A percentile compares a stretch with the other conserved stretches of the same genome.
Evolutionary conservation across 2,113 vertebrate genomes (phyloP).

Genomic region (Solenodon paradoxus): DNA sequence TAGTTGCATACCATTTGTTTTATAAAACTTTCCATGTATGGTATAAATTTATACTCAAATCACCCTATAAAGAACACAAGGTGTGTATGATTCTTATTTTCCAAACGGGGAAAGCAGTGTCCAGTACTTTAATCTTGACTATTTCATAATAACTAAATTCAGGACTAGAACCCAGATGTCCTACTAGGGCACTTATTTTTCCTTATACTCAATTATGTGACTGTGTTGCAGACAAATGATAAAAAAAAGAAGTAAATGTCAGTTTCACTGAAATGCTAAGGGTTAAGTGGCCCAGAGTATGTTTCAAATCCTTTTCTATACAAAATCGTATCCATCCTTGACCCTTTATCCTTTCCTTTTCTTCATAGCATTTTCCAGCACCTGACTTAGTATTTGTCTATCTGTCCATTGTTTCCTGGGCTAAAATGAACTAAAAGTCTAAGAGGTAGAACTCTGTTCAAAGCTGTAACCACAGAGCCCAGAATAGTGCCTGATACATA

Average conservation of each 20-base stretch:
- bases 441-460: background rate
- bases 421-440: background rate
- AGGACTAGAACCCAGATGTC: background rate
- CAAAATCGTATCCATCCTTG: background rate
- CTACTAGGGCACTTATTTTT: background rate
- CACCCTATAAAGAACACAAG: background rate
- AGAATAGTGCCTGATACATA: background rate
- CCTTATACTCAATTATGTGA: background rate
- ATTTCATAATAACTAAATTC: background rate
- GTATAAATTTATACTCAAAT: background rate
- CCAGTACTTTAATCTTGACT: background rate
- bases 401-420: background rate
- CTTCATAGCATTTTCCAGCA: background rate
- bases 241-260: background rate
- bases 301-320: background rate
- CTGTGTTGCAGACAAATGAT: background rate
- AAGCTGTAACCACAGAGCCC: background rate
- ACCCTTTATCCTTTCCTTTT: background rate
- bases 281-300: background rate
- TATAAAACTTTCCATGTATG: background rate
- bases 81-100: background rate
- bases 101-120: background rate
- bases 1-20: background rate
- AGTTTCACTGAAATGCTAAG: background rate
- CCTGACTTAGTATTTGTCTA: background rate